Base-by-base conservation (phyloP, 2,888 invertebrate genomes). In the Oscheius onirici region DNA sequence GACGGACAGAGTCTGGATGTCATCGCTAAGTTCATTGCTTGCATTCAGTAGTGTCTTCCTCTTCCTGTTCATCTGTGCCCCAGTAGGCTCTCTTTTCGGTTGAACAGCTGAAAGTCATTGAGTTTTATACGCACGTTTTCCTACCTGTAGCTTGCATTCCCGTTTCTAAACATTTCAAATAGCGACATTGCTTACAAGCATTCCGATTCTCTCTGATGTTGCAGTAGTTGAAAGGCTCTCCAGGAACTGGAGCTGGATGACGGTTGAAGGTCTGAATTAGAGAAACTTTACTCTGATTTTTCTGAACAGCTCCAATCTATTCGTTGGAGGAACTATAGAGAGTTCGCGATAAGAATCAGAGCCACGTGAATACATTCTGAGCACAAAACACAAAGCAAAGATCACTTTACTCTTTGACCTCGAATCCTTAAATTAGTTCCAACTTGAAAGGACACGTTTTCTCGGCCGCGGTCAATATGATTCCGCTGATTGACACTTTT, bases 1-100 rank as follows among this genome's bases (percentile, higher is more conserved):
- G 28, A 55, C 55, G 10, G 55, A 55, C 28, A 55, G 28, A 28
- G 24, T 3, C 8, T 20, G 26, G n/a, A 55, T 55, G 20, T 58
- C 58, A 58, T 58, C 58, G 5, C 6, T 40, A 20, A 41, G 15
- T 22, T 58, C 58, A 20, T 34, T 34, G 8, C 34, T 34, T 8
- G 0, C 34, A 58, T 58, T 58, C 6, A 58, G 8, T 13, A 58
- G 15, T 11, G 58, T 49, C 26, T 63, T 63, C 17, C 63, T 46
- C 46, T 49, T 60, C 1, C 80, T 74, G 20, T 85, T 82, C 58
- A 83, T 81, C 58, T 86, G 85, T 0, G 83, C 79, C 41, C 86
- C 86, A 40, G 86, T 86, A 11, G 86, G 86, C 51, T 86, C 86
- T 6, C 86, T 77, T 26, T 80, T 73, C 1, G 86, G 86, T 70